phyloP scores from a whole-genome alignment of 1,140 invertebrate species.

The Conus betulinus region DNA sequence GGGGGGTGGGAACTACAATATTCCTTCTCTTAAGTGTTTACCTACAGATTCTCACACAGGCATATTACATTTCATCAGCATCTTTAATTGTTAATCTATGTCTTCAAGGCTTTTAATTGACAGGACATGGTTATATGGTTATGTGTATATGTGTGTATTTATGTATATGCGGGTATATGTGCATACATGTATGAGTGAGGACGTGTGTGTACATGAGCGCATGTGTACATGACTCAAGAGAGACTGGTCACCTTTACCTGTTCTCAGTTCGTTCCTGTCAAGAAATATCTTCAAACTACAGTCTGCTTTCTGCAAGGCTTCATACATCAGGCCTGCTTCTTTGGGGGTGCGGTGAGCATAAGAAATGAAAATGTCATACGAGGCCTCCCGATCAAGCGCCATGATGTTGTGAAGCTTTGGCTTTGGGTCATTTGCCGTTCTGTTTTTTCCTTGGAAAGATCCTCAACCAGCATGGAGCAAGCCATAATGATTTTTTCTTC shows the following conservation, averaged over 20 bases:
- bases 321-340: slow-evolving; percentile 55
- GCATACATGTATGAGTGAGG: too few species aligned
- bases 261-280: slow-evolving; percentile 67
- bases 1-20: too few species aligned
- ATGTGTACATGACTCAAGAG: too few species aligned
- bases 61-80: too few species aligned
- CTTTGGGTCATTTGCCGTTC: neutral
- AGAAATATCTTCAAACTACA: slow-evolving; percentile 67
- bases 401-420: neutral
- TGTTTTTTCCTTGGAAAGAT: neutral
- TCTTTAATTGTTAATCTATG: too few species aligned
- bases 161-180: too few species aligned
- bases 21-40: too few species aligned
- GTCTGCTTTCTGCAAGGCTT: slow-evolving; percentile 50
- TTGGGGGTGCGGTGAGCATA: slow-evolving; percentile 67
- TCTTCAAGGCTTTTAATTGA: too few species aligned
- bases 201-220: too few species aligned
- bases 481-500: slow-evolving; percentile 45
- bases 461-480: slow-evolving; percentile 40
- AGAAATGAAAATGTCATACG: slow-evolving; percentile 72
- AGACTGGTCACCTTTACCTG: slow-evolving; percentile 52
- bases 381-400: neutral
- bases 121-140: too few species aligned
- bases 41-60: too few species aligned
- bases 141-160: too few species aligned